Conservation (phyloP, 1,140 invertebrate species). For the Orchestia grillus region DNA sequence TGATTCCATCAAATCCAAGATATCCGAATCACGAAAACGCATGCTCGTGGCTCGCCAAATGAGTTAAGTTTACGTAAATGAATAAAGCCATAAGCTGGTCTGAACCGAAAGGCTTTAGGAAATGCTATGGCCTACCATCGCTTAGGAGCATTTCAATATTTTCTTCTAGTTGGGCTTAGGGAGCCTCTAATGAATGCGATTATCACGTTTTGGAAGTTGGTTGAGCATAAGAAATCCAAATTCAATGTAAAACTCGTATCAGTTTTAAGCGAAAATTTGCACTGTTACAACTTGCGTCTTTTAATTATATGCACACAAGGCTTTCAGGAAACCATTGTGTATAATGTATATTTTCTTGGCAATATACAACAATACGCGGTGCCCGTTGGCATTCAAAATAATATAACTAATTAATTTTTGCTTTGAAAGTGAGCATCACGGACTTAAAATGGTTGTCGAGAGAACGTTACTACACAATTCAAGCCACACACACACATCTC, state of each 20-base stretch:
- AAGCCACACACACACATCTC: no score
- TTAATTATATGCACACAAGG: not conserved
- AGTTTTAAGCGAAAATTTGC: not conserved
- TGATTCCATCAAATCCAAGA: not conserved
- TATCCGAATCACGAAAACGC: not conserved
- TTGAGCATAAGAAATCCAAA: not conserved
- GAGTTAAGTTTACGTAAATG: not conserved
- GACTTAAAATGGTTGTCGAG: not conserved
- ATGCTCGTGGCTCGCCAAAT: not conserved
- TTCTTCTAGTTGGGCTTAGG: not conserved
- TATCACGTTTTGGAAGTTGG: not conserved
- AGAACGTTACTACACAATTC: not conserved
- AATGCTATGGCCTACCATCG: not conserved
- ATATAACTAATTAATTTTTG: not conserved
- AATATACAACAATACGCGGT: not conserved
- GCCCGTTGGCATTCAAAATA: no score
- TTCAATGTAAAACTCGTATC: not conserved
- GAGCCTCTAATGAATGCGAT: not conserved
- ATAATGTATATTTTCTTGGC: not conserved
- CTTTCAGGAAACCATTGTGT: no score
- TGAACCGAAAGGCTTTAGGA: not conserved
- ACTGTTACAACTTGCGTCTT: not conserved
- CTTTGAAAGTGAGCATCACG: not conserved
- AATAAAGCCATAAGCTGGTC: no score
- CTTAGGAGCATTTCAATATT: not conserved